phyloP scores from a whole-genome alignment of 1,140 invertebrate genomes.

The Micrasema minimum region DNA sequence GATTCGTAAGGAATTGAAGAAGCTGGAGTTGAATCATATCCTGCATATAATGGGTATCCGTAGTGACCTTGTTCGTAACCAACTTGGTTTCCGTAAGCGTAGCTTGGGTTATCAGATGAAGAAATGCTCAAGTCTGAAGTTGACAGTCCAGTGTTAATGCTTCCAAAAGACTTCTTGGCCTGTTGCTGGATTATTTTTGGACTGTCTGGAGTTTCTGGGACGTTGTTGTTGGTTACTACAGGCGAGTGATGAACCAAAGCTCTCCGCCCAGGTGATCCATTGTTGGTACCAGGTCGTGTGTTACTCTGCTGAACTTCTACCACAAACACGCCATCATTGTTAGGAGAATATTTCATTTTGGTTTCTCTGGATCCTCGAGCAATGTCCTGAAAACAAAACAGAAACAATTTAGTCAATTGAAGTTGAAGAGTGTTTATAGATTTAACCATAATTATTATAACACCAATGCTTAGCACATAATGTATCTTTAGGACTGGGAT shows the following conservation, averaged over 20 bases:
- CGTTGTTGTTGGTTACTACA: constrained; percentile 53
- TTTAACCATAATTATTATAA: no score
- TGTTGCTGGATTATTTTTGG: constrained; percentile 60
- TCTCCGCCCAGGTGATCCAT: constrained; percentile 65
- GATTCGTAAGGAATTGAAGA: constrained; percentile 66
- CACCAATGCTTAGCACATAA: no score
- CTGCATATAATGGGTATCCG: constrained; percentile 72
- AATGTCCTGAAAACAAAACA: constrained; percentile 68
- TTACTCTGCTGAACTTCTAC: constrained; percentile 73
- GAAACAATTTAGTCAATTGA: no score
- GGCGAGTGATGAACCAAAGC: constrained; percentile 69
- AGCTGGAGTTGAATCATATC: constrained; percentile 61
- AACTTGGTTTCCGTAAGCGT: constrained; percentile 80
- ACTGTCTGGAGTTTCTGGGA: constrained; percentile 64
- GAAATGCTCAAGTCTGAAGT: constrained; percentile 81
- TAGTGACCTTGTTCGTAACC: constrained; percentile 79
- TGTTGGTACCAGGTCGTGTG: constrained; percentile 56
- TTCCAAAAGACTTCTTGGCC: constrained; percentile 58
- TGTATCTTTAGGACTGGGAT: no score
- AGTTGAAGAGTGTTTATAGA: background rate
- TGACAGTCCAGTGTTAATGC: constrained; percentile 76
- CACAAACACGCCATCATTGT: constrained; percentile 81
- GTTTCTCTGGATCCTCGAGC: constrained; percentile 74
- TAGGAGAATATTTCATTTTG: constrained; percentile 75
- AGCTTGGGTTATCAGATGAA: constrained; percentile 75